Base-by-base conservation (phyloP, 2,797 vertebrate genomes). In the Notolepis coatsorum region DNA sequence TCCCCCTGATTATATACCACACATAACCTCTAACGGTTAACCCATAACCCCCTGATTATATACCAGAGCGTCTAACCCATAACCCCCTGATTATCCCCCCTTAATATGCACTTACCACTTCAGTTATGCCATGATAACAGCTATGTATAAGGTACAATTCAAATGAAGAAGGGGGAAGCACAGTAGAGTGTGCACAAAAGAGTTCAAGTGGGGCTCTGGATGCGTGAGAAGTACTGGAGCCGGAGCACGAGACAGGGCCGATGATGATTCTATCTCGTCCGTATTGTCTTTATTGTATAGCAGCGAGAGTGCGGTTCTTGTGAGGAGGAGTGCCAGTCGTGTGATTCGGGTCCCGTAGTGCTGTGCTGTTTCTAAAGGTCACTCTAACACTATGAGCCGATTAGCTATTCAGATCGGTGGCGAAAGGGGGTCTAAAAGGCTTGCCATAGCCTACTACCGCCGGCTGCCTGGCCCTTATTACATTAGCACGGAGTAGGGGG, bases 401-500 rank as follows among this genome's bases (percentile, higher is more conserved):
- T 92, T 88, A 89, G 90, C 82, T 86, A 90, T 91, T 89, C 87
- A 90, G 84, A 91, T 88, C 78, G 74, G n/a, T n/a, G 68, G 71
- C 84, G 80, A 84, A 90, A 89, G 77, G 83, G 81, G 75, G n/a
- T n/a, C 88, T 89, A 85, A 91, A 90, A 84, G 79, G 80, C 86
- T n/a, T 85, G 71, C 71, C 79, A 78, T 80, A 57, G 77, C 73
- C 72, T 75, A 33, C 49, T 51, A n/a, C n/a, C n/a, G n/a, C n/a
- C n/a, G 48, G 45, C 50, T 84, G 79, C 73, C 80, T 76, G 54
- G 77, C 79, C 87, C 84, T 88, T 89, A 90, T 90, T 87, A 77
- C 80, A 88, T 91, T 90, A 90, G 73, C 72, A 74, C 67, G 71
- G 57, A 73, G 68, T 69, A 66, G 79, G 66, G 43, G 82, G 77